A percentile compares a stretch with the other conserved stretches of the same genome.
Evolutionary conservation across 2,113 vertebrate genomes (phyloP).

Genomic region (Hipposideros armiger): DNA sequence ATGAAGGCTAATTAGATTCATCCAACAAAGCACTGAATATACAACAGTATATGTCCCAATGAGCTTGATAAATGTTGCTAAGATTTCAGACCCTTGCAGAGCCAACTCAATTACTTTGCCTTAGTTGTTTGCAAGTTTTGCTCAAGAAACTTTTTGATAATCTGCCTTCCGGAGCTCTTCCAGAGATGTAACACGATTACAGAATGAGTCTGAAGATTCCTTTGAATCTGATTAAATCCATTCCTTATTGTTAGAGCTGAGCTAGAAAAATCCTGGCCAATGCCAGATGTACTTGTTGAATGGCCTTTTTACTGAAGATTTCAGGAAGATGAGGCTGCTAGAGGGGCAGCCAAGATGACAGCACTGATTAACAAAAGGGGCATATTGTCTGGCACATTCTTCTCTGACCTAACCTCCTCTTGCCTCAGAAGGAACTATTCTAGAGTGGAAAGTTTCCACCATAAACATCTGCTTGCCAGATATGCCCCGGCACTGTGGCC

Average conservation of each 20-base stretch:
- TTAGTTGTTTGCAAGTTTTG: neutral
- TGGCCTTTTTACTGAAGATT: conserved; percentile 45
- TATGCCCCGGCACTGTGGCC: neutral
- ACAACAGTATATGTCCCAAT: neutral
- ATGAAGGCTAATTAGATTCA: neutral
- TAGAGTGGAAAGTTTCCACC: conserved; percentile 61
- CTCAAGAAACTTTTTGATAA: conserved; percentile 43
- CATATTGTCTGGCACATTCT: conserved; percentile 57
- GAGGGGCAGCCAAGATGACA: conserved; percentile 53
- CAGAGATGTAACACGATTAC: neutral
- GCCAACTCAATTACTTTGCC: neutral
- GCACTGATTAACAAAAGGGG: conserved; percentile 57
- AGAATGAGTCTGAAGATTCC: neutral
- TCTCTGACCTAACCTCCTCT: conserved; percentile 48
- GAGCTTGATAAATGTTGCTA: neutral
- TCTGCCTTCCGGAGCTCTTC: conserved; percentile 2
- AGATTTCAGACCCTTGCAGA: neutral
- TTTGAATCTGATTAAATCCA: conserved; percentile 70
- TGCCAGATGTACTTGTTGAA: conserved; percentile 51
- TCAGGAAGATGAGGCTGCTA: conserved; percentile 62
- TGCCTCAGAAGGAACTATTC: conserved; percentile 57
- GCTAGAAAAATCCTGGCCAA: conserved; percentile 46
- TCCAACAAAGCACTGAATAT: neutral
- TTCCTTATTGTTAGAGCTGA: conserved; percentile 15
- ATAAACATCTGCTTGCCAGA: conserved; percentile 69